Evolutionary conservation across 2,888 invertebrate species (phyloP).

Genomic region (Caenorhabditis wallacei): DNA sequence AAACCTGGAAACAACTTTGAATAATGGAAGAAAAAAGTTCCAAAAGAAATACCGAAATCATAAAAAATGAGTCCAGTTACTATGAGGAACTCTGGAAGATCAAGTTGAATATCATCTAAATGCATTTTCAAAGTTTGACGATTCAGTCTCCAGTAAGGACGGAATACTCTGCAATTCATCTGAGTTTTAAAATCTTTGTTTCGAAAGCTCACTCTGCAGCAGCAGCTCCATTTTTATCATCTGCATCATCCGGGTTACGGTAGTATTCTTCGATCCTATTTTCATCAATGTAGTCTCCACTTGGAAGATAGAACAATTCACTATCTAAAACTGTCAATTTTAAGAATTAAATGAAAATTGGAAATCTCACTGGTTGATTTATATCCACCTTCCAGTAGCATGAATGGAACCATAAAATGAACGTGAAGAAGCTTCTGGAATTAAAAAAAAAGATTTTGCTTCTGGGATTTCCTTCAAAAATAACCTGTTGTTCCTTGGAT

Average conservation of each 20-base stretch:
- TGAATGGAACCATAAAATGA: slow-evolving; percentile 54
- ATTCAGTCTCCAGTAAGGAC: slow-evolving; percentile 51
- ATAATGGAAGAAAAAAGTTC: background rate
- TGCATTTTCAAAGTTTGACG: slow-evolving; percentile 31
- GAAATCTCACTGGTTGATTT: slow-evolving; percentile 45
- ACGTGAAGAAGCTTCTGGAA: slow-evolving; percentile 43
- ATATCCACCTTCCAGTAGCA: slow-evolving; percentile 37
- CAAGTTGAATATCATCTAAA: slow-evolving; percentile 53
- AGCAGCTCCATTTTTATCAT: slow-evolving; percentile 38
- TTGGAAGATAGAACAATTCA: slow-evolving; percentile 43
- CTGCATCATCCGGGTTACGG: slow-evolving; percentile 36
- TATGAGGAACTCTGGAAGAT: slow-evolving; percentile 48
- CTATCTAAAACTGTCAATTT: slow-evolving; percentile 31
- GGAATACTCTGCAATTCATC: slow-evolving; percentile 38
- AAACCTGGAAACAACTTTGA: slow-evolving; percentile 23
- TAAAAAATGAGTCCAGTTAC: slow-evolving; percentile 40
- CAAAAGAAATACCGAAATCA: slow-evolving; percentile 59
- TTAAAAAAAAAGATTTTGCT: background rate
- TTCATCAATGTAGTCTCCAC: slow-evolving; percentile 49
- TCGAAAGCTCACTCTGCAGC: slow-evolving; percentile 31
- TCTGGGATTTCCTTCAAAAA: background rate
- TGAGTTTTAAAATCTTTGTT: too few relatives aligned
- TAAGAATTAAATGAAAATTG: too few relatives aligned
- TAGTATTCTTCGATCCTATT: slow-evolving; percentile 50
- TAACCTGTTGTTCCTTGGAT: slow-evolving; percentile 42